A percentile compares a stretch with the other conserved stretches of the same genome.
These are phyloP conservation scores for Camponotus pennsylvanicus DNA, from an alignment of 1,140 invertebrate genomes.

Conservation along the genomic window DNA sequence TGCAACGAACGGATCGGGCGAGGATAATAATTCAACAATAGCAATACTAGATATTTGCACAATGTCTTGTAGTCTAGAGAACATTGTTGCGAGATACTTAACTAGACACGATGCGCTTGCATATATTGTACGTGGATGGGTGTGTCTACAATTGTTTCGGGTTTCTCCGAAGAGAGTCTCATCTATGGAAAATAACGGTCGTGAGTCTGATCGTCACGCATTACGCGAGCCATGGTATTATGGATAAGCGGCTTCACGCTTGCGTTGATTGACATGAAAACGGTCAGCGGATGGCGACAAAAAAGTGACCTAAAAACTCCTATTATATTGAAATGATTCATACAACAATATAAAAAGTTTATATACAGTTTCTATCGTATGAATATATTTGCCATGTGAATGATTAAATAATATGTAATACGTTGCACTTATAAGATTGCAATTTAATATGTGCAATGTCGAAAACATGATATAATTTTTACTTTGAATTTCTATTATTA, in stretches of 20 bases:
- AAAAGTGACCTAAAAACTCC: background rate
- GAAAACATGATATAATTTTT: background rate
- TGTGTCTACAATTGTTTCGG: slow-evolving; percentile 31
- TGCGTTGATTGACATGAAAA: slow-evolving; percentile 34
- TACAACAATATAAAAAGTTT: slow-evolving; percentile 21
- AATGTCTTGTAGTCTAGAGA: background rate
- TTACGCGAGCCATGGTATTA: slow-evolving; percentile 20
- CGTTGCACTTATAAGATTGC: background rate
- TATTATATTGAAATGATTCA: background rate
- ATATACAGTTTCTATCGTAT: background rate
- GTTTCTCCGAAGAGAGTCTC: slow-evolving; percentile 17
- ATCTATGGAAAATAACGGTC: slow-evolving; percentile 32
- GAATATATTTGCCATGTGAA: background rate
- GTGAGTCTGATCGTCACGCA: slow-evolving; percentile 1
- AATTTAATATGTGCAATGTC: background rate
- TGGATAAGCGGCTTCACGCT: slow-evolving; percentile 19
- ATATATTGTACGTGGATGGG: slow-evolving; percentile 1
- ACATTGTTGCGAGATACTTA: slow-evolving; percentile 27
- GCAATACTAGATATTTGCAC: slow-evolving; percentile 2
- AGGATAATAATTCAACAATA: slow-evolving; percentile 14
- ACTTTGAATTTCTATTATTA: background rate
- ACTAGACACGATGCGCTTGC: slow-evolving; percentile 21
- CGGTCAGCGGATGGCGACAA: slow-evolving; percentile 8
- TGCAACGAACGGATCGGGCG: background rate
- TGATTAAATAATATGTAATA: background rate